These are phyloP conservation scores for Phalacrocorax carbo DNA, from an alignment of 2,113 vertebrate genomes.

Conservation along the genomic window DNA sequence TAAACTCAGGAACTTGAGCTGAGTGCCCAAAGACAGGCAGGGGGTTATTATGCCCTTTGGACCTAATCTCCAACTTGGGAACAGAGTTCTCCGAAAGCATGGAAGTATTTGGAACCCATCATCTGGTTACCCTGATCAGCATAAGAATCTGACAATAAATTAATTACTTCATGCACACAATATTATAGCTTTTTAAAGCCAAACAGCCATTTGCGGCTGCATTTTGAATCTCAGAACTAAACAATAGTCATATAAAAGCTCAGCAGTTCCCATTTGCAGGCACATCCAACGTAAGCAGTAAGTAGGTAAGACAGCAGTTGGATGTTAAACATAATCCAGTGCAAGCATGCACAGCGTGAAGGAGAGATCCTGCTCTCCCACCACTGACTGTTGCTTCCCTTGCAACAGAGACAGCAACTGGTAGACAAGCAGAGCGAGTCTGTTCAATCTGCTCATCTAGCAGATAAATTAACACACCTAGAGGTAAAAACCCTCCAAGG, in stretches of 20 bases:
- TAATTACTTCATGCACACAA: neutral
- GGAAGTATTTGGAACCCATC: neutral
- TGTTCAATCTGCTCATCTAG: neutral
- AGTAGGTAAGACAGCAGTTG: neutral
- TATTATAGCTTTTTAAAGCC: neutral
- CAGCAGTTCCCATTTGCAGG: neutral
- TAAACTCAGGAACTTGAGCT: neutral
- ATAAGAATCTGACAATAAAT: neutral
- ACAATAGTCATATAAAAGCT: neutral
- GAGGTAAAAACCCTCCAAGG: neutral
- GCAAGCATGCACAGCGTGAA: neutral
- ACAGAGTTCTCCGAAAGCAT: neutral
- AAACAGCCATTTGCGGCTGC: neutral
- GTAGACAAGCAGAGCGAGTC: neutral
- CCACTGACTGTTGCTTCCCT: neutral
- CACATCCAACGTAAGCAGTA: neutral
- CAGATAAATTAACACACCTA: neutral
- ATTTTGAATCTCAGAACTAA: neutral
- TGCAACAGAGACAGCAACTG: neutral
- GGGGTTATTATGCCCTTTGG: accelerated
- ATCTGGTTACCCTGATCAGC: neutral
- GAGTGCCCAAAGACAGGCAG: neutral
- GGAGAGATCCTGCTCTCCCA: neutral
- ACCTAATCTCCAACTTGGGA: neutral
- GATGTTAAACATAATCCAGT: neutral